Percentiles rank a stretch among this genome's conserved stretches.
Evolutionary conservation across 2,113 vertebrate species (phyloP).

Genomic region (Platichthys stellatus): DNA sequence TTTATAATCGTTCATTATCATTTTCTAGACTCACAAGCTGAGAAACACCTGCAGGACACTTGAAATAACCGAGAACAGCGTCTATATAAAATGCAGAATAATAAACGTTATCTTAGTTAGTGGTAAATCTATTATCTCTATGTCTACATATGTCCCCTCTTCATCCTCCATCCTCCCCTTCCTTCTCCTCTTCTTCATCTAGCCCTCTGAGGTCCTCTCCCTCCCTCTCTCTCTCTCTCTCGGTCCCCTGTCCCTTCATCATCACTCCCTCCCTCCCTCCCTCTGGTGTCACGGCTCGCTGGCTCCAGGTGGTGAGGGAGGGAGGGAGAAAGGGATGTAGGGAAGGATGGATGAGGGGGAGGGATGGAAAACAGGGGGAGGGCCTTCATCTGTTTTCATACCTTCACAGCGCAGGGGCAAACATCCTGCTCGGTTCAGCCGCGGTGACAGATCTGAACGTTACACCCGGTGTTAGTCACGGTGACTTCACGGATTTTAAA

Average conservation of each 20-base stretch:
- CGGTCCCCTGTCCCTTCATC: slow-evolving; percentile 73
- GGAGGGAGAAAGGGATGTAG: slow-evolving; percentile 65
- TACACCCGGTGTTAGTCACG: neutral
- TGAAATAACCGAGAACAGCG: neutral
- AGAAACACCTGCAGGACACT: neutral
- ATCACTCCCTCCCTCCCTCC: slow-evolving; percentile 67
- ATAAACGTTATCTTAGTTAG: neutral
- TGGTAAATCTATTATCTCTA: neutral
- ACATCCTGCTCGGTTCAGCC: slow-evolving; percentile 14
- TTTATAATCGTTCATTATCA: neutral
- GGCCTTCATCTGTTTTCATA: slow-evolving; percentile 76
- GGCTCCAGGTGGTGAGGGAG: slow-evolving; percentile 84
- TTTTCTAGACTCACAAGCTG: neutral
- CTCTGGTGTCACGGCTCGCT: slow-evolving; percentile 81
- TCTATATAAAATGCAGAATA: too few relatives aligned
- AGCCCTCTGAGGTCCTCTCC: slow-evolving; percentile 42
- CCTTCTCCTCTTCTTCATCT: slow-evolving; percentile 33
- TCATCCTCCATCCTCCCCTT: slow-evolving; percentile 18
- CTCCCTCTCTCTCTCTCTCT: neutral
- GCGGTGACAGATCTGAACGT: neutral
- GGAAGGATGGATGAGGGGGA: slow-evolving; percentile 58
- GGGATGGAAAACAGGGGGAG: slow-evolving; percentile 37
- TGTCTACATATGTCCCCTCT: slow-evolving; percentile 10
- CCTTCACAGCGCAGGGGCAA: slow-evolving; percentile 52
- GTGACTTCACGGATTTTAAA: neutral